A percentile compares a stretch with the other conserved stretches of the same genome.
These are phyloP conservation scores for Pseudopodoces humilis DNA, from an alignment of 2,113 vertebrate species.

Conservation along the genomic window DNA sequence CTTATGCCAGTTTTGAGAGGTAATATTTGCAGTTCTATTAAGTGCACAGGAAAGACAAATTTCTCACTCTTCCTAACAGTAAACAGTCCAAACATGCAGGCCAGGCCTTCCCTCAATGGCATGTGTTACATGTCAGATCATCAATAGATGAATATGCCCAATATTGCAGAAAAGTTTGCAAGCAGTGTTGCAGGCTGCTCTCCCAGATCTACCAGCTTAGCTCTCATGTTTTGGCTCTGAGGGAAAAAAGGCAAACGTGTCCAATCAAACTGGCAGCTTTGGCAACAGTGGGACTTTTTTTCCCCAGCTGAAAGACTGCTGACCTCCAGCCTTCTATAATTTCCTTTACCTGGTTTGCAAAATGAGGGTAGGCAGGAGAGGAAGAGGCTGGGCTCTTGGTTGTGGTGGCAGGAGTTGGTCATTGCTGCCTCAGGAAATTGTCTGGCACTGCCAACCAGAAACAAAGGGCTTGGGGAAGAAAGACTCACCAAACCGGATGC, in stretches of 20 bases:
- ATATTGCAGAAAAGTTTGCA: not conserved
- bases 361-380: not conserved
- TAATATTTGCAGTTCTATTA: not conserved
- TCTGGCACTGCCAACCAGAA: not conserved
- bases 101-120: fast-evolving
- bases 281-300: not conserved
- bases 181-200: fast-evolving
- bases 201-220: not conserved
- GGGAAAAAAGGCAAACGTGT: not conserved
- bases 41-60: not conserved
- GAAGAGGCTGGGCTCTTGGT: not conserved
- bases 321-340: not conserved
- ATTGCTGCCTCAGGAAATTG: not conserved
- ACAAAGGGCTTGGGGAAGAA: not conserved
- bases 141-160: not conserved
- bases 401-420: not conserved
- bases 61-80: not conserved
- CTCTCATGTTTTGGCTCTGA: not conserved
- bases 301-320: not conserved
- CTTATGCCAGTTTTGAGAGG: not conserved
- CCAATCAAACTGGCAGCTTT: not conserved
- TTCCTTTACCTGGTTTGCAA: not conserved
- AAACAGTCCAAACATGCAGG: not conserved
- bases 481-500: not conserved
- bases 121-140: not conserved